Evolutionary conservation across 2,113 vertebrate species (phyloP).

Genomic region (Taurulus bubalis): DNA sequence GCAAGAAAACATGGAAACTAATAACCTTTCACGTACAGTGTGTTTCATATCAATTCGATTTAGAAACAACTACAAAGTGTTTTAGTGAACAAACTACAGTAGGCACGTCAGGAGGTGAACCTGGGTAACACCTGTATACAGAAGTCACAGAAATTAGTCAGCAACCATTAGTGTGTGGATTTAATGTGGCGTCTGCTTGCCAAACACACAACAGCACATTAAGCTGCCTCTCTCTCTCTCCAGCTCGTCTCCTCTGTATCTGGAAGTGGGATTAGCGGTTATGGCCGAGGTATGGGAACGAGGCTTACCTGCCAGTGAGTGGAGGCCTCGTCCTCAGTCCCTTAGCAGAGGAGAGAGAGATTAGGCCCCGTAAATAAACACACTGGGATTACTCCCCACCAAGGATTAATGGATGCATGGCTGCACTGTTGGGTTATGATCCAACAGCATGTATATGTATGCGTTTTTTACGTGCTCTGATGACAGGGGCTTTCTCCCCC

Average conservation of each 20-base stretch:
- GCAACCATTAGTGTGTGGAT: slow-evolving; percentile 16
- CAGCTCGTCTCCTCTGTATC: slow-evolving; percentile 40
- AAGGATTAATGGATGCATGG: slow-evolving; percentile 70
- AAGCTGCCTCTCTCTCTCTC: neutral
- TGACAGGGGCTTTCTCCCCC: slow-evolving; percentile 30
- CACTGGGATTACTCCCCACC: slow-evolving; percentile 68
- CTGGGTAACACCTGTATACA: neutral
- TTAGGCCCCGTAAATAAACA: slow-evolving; percentile 65
- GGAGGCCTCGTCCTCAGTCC: slow-evolving; percentile 50
- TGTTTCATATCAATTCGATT: neutral
- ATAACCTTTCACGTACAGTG: neutral
- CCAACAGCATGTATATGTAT: slow-evolving; percentile 45
- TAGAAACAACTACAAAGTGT: neutral
- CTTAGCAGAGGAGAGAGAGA: slow-evolving; percentile 60
- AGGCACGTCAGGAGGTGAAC: neutral
- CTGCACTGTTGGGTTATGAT: slow-evolving; percentile 46
- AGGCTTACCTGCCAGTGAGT: slow-evolving; percentile 69
- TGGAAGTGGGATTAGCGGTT: slow-evolving; percentile 62
- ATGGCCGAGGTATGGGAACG: slow-evolving; percentile 55
- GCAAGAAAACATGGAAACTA: too few species aligned
- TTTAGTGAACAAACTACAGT: neutral
- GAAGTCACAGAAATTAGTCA: slow-evolving; percentile 27
- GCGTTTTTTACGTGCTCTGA: slow-evolving; percentile 45
- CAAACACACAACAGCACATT: slow-evolving; percentile 30
- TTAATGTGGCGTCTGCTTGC: neutral